These are phyloP conservation scores for Cephus cinctus DNA, from an alignment of 1,140 invertebrate genomes.

Conservation along the genomic window DNA sequence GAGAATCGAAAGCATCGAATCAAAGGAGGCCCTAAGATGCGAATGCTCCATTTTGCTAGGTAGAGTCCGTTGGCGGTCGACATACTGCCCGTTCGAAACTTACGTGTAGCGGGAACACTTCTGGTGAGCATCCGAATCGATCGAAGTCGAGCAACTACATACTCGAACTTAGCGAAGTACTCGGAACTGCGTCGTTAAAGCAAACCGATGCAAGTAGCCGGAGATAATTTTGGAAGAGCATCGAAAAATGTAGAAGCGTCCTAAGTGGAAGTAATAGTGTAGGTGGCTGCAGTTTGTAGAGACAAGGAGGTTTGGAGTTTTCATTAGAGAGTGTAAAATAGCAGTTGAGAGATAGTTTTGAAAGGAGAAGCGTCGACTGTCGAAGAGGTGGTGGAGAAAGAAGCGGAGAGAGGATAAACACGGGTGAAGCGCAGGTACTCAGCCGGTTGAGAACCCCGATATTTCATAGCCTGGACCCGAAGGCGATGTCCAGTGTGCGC, in stretches of 20 bases:
- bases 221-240: too few relatives aligned
- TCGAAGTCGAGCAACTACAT: neutral
- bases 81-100: neutral
- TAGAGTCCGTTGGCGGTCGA: neutral
- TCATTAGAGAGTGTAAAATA: neutral
- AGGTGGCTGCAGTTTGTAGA: too few relatives aligned
- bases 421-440: neutral
- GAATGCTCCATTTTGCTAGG: too few relatives aligned
- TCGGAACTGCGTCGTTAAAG: neutral
- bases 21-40: too few relatives aligned
- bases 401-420: neutral
- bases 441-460: constrained; percentile 32
- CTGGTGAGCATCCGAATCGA: too few relatives aligned
- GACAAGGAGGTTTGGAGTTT: too few relatives aligned
- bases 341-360: neutral
- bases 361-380: neutral
- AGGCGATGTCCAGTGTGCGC: constrained; percentile 36
- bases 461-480: constrained; percentile 30
- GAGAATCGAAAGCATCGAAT: too few relatives aligned
- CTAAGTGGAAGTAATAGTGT: too few relatives aligned
- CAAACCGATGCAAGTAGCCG: too few relatives aligned
- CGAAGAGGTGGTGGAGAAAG: neutral
- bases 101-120: too few relatives aligned
- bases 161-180: neutral
- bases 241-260: too few relatives aligned